phyloP scores from a whole-genome alignment of 2,797 vertebrate species.

The Carapus acus region DNA sequence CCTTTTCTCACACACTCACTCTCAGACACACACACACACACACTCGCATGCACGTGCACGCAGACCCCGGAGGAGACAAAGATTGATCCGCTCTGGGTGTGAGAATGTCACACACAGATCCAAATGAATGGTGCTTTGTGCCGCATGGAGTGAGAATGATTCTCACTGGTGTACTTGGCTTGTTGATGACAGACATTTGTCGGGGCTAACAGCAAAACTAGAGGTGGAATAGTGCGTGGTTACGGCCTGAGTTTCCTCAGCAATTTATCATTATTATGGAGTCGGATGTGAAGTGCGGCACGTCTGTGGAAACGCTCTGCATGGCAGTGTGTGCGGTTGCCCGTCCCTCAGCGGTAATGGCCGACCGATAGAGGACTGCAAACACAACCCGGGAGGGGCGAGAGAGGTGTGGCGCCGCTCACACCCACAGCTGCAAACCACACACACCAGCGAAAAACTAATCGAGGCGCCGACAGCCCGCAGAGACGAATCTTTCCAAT shows the following conservation, averaged over 20 bases:
- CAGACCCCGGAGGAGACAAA: conserved; percentile 12
- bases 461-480: no score
- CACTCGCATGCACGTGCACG: conserved; percentile 5
- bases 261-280: conserved; percentile 4
- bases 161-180: conserved; percentile 13
- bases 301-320: not conserved
- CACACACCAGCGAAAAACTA: no score
- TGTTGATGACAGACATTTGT: not conserved
- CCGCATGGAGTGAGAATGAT: not conserved
- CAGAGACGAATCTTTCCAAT: no score
- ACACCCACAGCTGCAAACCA: no score
- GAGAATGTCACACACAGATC: conserved; percentile 20
- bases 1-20: conserved; percentile 9
- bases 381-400: no score
- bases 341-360: no score
- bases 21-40: conserved; percentile 1
- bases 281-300: not conserved
- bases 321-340: no score
- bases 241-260: not conserved
- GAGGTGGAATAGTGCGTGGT: not conserved
- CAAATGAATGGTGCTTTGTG: conserved; percentile 5
- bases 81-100: conserved; percentile 24
- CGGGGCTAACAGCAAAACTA: not conserved
- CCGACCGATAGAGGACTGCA: no score
- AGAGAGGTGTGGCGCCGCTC: no score